phyloP scores from a whole-genome alignment of 2,888 invertebrate species.

The Xanthia togata region DNA sequence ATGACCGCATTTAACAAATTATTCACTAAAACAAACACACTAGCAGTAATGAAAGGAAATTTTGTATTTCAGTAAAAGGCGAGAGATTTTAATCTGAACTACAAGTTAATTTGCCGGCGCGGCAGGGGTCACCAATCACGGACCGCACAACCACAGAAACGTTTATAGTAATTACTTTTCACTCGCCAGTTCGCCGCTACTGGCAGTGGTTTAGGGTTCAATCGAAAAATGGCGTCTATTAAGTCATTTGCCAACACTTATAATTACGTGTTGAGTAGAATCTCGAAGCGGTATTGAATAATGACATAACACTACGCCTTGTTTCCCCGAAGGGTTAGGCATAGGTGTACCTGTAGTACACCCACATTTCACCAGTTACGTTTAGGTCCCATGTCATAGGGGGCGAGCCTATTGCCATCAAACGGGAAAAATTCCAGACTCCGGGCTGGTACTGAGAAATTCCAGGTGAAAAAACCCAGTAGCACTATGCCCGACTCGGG shows the following conservation, averaged over 20 bases:
- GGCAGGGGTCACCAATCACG: conserved; percentile 41
- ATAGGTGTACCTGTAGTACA: no score
- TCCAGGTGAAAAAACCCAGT: no score
- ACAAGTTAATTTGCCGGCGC: conserved; percentile 42
- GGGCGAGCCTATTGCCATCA: no score
- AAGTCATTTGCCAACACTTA: background rate
- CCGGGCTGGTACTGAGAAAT: no score
- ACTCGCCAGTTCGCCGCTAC: conserved; percentile 15
- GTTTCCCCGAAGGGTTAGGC: no score
- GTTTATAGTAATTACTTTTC: conserved; percentile 50
- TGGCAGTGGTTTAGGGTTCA: background rate
- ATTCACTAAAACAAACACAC: conserved; percentile 19
- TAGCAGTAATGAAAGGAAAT: conserved; percentile 34
- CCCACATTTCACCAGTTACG: no score
- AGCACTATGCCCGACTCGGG: no score
- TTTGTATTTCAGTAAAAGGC: conserved; percentile 10
- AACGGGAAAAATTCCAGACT: no score
- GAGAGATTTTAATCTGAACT: conserved; percentile 47
- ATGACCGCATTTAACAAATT: conserved; percentile 8
- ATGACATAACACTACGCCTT: background rate
- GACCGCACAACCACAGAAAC: conserved; percentile 32
- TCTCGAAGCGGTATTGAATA: background rate
- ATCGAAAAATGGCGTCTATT: conserved; percentile 8
- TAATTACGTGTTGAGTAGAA: background rate
- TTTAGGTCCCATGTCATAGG: no score